Evolutionary conservation across 2,888 invertebrate genomes (phyloP), one percentile per base, ranked within the genome.

Genomic region (Aspidiotus rigidus): DNA sequence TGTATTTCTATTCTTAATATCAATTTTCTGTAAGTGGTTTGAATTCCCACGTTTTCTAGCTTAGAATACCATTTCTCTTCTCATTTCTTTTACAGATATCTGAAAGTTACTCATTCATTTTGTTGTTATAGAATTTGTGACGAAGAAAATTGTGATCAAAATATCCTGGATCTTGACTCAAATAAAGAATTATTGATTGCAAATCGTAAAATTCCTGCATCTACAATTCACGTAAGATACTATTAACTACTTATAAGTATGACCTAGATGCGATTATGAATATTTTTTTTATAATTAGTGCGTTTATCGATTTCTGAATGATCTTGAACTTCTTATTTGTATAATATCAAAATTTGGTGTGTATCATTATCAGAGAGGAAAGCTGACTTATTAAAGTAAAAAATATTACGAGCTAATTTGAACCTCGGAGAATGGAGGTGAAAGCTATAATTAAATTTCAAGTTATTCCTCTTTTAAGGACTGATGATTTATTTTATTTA

Each of bases 181-280:
- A 49, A 49, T 17, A 49, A 69, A 16, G 70, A 70, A 70, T 40
- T 88, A 11, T 79, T 88, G 15, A 82, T 86, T 1, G 85, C 85
- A 17, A 89, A 89, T 76, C 81, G 87, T 66, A 81, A 82, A 75
- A 77, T 88, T 17, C 89, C 89, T 0, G 89, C 89, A 73, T 86
- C 74, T 76, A 82, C 78, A 78, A 84, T 87, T 81, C 79, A 82
- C 78, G 82, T 82, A 75, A 73, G 55, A 81, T 64, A 79, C 79
- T 1, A 75, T 77, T 64, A 76, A 77, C 2, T 81, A 84, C 83
- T 6, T 84, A 5, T 15, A 40, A 10, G 42, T 28, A n/a, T 13
- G 7, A 64, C 17, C 49, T 11, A 49, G 49, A 44, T 6, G 11
- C 11, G 3, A 6, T n/a, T 49, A 11, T 13, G n/a, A 49, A 13